Evolutionary conservation across 2,888 invertebrate species (phyloP).

Genomic region (Mycalesis mineus): DNA sequence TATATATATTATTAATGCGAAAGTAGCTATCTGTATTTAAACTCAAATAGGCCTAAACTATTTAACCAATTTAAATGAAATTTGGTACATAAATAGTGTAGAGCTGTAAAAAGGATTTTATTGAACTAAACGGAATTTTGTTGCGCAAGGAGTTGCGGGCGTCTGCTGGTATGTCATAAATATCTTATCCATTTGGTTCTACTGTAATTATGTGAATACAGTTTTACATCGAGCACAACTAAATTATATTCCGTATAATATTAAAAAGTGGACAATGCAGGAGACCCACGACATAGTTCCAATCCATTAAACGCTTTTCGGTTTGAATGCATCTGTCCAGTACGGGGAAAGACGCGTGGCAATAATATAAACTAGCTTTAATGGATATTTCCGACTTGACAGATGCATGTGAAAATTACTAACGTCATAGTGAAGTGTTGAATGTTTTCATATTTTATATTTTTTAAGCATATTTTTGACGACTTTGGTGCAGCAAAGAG

Average conservation of each 20-base stretch:
- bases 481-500: conserved; percentile 14
- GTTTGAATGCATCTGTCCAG: conserved; percentile 32
- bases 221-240: too few relatives aligned
- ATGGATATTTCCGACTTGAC: conserved; percentile 41
- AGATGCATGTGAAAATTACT: conserved; percentile 39
- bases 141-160: background rate
- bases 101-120: too few relatives aligned
- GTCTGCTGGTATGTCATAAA: too few relatives aligned
- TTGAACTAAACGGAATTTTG: too few relatives aligned
- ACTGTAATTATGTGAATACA: too few relatives aligned
- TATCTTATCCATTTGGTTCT: too few relatives aligned
- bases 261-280: conserved; percentile 22
- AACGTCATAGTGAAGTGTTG: conserved; percentile 11
- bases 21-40: too few relatives aligned
- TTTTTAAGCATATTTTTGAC: conserved; percentile 44
- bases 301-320: conserved; percentile 32
- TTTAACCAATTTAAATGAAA: too few relatives aligned
- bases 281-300: conserved; percentile 43
- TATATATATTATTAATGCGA: too few relatives aligned
- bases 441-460: conserved; percentile 32
- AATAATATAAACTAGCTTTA: conserved; percentile 37
- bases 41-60: too few relatives aligned
- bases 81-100: too few relatives aligned
- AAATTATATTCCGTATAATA: background rate
- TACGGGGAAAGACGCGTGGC: conserved; percentile 29